Evolutionary conservation across 2,888 invertebrate species (phyloP), one percentile per base, ranked within the genome.

Genomic region (Agrotis exclamationis): DNA sequence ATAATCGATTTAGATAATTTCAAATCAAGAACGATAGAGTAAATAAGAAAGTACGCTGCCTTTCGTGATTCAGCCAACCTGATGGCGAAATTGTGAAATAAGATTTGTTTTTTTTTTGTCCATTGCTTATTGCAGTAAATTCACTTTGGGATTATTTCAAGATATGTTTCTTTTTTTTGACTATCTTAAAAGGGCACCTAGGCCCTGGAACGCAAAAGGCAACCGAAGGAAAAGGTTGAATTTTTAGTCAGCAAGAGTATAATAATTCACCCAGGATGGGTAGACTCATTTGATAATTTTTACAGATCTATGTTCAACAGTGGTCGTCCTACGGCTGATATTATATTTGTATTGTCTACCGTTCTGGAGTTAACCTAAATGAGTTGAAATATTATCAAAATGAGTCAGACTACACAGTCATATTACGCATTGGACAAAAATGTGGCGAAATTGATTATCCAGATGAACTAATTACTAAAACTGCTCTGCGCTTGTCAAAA

Each of bases 371-470:
- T 1, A 44, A 20, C 7, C 47, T 6, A 3, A 13, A 20, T 6
- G 20, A 70, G 28, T 50, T 33, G 9, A 9, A 48, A 54, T 48
- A 54, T 39, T 22, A 58, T 51, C 7, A 13, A 24, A 73, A 70
- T 63, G 63, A 76, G 53, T 70, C 45, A 64, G 58, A 45, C 18
- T 45, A 45, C 4, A 1, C 39, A 39, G 39, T 9, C 39, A 2
- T 18, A 62, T 63, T 70, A 76, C 72, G 50, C 60, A 68, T 22
- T 33, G 18, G 28, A 9, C 7, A 39, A 64, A 57, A 64, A 63
- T 76, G 54, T 72, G 72, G n/a, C 24, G 76, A 76, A 80, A 72
- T 63, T 80, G 13, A 70, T 71, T 50, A 59, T 3, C 44, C 56
- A 59, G 48, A 76, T 66, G 70, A 63, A 51, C 48, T 51, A 66